A percentile compares a stretch with the other conserved stretches of the same genome.
These are phyloP conservation scores for Pteromalus puparum DNA, from an alignment of 1,140 invertebrate species.

Conservation along the genomic window DNA sequence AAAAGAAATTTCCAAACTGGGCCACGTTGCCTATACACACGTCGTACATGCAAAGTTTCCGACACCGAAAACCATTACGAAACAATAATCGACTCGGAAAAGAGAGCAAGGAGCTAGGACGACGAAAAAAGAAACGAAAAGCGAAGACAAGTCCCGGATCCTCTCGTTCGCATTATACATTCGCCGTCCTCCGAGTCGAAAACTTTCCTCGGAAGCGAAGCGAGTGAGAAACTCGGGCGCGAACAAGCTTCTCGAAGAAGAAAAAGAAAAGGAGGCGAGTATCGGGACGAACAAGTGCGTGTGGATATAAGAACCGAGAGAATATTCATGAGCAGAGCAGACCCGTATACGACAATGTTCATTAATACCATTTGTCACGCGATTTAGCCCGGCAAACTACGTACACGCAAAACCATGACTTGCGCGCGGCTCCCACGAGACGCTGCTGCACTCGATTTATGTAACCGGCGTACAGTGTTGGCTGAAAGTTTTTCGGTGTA, in stretches of 20 bases:
- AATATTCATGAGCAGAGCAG: constrained; percentile 36
- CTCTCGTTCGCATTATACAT: background rate
- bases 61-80: too few species aligned
- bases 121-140: background rate
- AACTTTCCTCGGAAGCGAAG: background rate
- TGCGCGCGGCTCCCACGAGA: background rate
- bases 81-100: too few species aligned
- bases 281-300: background rate
- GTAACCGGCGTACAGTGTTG: constrained; percentile 18
- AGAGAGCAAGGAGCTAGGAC: background rate
- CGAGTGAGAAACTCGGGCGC: background rate
- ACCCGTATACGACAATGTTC: constrained; percentile 36
- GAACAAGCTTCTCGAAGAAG: background rate
- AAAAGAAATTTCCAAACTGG: too few species aligned
- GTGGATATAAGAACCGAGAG: background rate
- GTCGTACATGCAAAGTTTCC: too few species aligned
- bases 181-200: background rate
- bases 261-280: background rate
- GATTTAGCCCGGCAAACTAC: constrained; percentile 19
- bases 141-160: background rate
- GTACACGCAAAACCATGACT: background rate
- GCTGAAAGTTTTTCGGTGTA: background rate
- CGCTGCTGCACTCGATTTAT: constrained; percentile 7
- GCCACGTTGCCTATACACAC: too few species aligned
- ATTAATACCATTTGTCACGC: constrained; percentile 47